phyloP scores from a whole-genome alignment of 2,797 vertebrate genomes.

The Macropodus opercularis region DNA sequence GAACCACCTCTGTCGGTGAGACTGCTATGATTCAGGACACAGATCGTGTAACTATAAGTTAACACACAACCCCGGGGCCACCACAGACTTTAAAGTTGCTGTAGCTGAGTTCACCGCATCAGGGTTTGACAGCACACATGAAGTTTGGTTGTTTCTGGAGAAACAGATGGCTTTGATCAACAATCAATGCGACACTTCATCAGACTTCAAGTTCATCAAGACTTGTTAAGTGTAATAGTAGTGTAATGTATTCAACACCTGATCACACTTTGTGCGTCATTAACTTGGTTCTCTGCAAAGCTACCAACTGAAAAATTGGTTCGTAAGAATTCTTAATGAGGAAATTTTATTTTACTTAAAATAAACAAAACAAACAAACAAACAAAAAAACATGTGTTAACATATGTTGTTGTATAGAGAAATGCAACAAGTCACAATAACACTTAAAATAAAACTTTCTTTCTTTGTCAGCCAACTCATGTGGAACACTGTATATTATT shows the following conservation, averaged over 20 bases:
- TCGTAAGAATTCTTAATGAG: too few relatives aligned
- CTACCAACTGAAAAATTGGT: neutral
- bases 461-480: neutral
- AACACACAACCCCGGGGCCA: slow-evolving; percentile 13
- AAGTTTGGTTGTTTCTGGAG: neutral
- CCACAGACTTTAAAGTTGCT: neutral
- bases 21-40: slow-evolving; percentile 51
- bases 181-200: neutral
- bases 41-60: slow-evolving; percentile 34
- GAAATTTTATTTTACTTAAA: too few relatives aligned
- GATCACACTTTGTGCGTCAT: neutral
- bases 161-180: neutral
- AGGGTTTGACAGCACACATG: neutral
- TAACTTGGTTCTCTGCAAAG: neutral
- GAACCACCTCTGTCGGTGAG: slow-evolving; percentile 55
- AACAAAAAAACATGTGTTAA: too few relatives aligned
- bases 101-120: neutral
- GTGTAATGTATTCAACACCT: neutral
- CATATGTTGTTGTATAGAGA: neutral
- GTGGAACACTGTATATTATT: neutral
- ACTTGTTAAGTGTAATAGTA: neutral
- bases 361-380: too few relatives aligned
- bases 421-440: too few relatives aligned
- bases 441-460: neutral
- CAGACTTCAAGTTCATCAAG: neutral